These are phyloP conservation scores for Orientallactaga sibirica DNA, from an alignment of 2,797 vertebrate genomes.

Conservation along the genomic window DNA sequence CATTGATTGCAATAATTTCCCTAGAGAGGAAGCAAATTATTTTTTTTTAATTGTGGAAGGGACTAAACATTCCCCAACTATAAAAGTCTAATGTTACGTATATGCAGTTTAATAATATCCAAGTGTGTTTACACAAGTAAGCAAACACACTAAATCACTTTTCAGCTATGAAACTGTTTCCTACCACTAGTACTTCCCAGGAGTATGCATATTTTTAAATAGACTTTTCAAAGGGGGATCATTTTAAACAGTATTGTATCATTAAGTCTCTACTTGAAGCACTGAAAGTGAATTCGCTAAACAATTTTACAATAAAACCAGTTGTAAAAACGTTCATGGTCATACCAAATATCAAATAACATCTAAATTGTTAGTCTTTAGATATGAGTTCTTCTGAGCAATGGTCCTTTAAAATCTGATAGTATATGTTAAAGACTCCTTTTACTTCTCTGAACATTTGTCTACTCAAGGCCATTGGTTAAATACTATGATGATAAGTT, in stretches of 20 bases:
- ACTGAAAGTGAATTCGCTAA: slow-evolving; percentile 43
- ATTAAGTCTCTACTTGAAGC: neutral
- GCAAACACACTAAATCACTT: slow-evolving; percentile 5
- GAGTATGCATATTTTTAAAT: slow-evolving; percentile 9
- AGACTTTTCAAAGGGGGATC: slow-evolving; percentile 43
- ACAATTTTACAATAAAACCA: slow-evolving; percentile 49
- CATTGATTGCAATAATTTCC: slow-evolving; percentile 46
- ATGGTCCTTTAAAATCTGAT: slow-evolving; percentile 31
- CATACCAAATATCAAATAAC: slow-evolving; percentile 9
- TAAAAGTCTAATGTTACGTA: slow-evolving; percentile 40
- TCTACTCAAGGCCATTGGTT: slow-evolving; percentile 51
- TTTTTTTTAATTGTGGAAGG: slow-evolving; percentile 37
- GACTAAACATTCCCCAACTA: slow-evolving; percentile 37
- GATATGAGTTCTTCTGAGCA: neutral
- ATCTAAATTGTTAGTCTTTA: slow-evolving; percentile 19
- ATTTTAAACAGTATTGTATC: slow-evolving; percentile 29
- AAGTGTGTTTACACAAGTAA: slow-evolving; percentile 32
- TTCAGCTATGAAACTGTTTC: slow-evolving; percentile 8
- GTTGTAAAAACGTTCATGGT: neutral
- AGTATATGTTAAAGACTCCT: neutral
- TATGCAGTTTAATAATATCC: neutral
- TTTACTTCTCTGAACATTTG: neutral
- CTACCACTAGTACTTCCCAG: neutral
- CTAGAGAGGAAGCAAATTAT: neutral
- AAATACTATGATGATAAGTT: neutral